Percentiles rank a stretch among this genome's conserved stretches.
Conservation (phyloP, 1,140 invertebrate species). For the Macrostomum lignano region DNA sequence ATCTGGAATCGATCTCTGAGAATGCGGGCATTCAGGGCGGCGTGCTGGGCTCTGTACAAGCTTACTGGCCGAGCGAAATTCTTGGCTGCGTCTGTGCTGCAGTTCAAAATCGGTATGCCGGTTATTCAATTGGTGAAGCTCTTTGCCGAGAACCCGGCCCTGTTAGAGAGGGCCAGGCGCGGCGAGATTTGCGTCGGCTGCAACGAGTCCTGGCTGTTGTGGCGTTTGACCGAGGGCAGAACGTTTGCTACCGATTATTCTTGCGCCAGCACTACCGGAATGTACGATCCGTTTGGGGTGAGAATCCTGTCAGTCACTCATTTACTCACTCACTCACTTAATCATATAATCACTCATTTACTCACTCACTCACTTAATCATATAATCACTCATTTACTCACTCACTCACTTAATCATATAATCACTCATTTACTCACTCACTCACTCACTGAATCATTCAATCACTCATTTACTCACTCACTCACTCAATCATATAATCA, state of each 20-base stretch:
- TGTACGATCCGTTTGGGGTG: conserved; percentile 62
- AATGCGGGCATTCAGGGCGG: too few species aligned
- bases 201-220: conserved; percentile 65
- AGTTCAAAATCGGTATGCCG: conserved; percentile 13
- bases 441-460: too few species aligned
- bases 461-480: too few species aligned
- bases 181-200: conserved; percentile 53
- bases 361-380: too few species aligned
- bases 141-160: neutral
- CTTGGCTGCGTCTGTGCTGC: conserved; percentile 34
- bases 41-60: too few species aligned
- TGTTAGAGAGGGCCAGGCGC: conserved; percentile 23
- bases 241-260: conserved; percentile 55
- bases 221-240: conserved; percentile 40
- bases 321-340: conserved; percentile 5
- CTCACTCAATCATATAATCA: too few species aligned
- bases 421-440: too few species aligned
- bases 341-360: too few species aligned
- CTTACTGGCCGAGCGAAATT: conserved; percentile 47
- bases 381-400: too few species aligned
- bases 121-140: neutral
- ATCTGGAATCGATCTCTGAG: conserved; percentile 53
- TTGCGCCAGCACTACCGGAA: conserved; percentile 55
- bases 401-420: too few species aligned
- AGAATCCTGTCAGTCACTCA: conserved; percentile 3